Percentiles rank a stretch among this genome's conserved stretches.
Evolutionary conservation across 2,113 vertebrate species (phyloP).

Genomic region (Burhinus oedicnemus): DNA sequence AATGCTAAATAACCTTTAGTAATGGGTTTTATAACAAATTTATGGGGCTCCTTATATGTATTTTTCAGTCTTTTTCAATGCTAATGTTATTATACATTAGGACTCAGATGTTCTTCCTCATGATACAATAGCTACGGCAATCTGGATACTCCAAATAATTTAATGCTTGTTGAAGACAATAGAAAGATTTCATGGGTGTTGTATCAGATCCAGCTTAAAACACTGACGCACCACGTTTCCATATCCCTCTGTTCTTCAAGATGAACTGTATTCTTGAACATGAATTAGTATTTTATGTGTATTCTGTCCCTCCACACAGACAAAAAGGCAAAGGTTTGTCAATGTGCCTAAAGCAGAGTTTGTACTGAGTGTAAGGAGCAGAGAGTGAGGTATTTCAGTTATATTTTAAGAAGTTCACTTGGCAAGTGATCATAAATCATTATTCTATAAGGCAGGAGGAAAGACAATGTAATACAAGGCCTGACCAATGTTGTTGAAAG

Average conservation of each 20-base stretch:
- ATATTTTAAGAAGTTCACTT: neutral
- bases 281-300: neutral
- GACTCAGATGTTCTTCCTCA: neutral
- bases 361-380: neutral
- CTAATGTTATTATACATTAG: constrained; percentile 12
- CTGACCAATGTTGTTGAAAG: neutral
- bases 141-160: neutral
- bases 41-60: neutral
- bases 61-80: constrained; percentile 12
- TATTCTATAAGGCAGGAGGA: neutral
- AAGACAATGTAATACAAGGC: neutral
- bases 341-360: neutral
- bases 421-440: neutral
- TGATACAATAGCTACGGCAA: neutral
- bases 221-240: neutral
- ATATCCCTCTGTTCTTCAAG: neutral
- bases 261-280: neutral
- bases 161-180: neutral
- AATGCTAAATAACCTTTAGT: constrained; percentile 40
- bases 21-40: constrained; percentile 33
- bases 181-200: neutral
- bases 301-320: neutral
- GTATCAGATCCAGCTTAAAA: neutral
- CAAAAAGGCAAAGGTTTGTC: neutral
- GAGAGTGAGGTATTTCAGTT: neutral